phyloP scores from a whole-genome alignment of 2,113 vertebrate genomes.

The Varanus komodoensis region DNA sequence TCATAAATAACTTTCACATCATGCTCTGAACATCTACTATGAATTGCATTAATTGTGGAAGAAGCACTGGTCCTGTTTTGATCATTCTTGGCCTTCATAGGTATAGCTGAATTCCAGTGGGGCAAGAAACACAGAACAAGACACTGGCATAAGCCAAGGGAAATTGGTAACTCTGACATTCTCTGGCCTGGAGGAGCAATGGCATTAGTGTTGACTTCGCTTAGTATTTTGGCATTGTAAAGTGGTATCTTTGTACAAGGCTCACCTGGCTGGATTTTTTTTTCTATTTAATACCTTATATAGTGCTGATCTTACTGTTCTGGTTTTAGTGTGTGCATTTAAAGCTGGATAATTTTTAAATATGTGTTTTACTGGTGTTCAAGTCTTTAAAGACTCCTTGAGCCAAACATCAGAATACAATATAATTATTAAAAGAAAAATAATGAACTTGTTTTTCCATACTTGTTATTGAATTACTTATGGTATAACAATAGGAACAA shows the following conservation, averaged over 20 bases:
- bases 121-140: neutral
- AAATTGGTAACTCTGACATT: conserved; percentile 1
- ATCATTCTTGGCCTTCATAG: conserved; percentile 47
- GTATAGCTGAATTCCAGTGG: conserved; percentile 4
- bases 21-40: conserved; percentile 50
- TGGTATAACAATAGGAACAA: neutral
- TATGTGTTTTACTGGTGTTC: neutral
- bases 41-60: conserved; percentile 30
- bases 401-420: neutral
- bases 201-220: neutral
- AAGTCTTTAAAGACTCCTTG: neutral
- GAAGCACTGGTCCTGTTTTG: conserved; percentile 61
- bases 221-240: too few species aligned
- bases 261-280: too few species aligned
- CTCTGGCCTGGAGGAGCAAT: neutral
- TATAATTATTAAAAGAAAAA: neutral
- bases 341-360: neutral
- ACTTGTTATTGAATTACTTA: neutral
- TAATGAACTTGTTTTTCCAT: neutral
- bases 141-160: neutral
- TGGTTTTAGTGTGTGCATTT: neutral
- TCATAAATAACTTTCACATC: conserved; percentile 63
- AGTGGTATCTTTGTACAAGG: too few species aligned
- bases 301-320: neutral
- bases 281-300: too few species aligned